Evolutionary conservation across 2,797 vertebrate genomes (phyloP), one percentile per base, ranked within the genome.

Genomic region (Lemur catta): DNA sequence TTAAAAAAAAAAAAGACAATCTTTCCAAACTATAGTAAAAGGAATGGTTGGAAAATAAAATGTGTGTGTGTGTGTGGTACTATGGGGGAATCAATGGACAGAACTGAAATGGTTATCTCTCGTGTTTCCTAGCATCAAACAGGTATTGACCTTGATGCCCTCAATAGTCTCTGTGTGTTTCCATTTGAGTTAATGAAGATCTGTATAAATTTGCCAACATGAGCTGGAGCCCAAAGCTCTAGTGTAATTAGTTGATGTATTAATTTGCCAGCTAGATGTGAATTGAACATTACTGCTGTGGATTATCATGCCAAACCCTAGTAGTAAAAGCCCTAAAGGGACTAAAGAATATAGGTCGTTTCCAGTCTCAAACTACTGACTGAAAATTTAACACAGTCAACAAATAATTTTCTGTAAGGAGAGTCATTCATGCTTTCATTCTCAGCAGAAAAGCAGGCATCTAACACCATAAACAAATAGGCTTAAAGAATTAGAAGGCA

Each of bases 231-330:
- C 75, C 88, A 94, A 90, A 96, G 63, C 33, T 28, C 78, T 88
- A 5, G 33, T 55, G 4, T 94, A 96, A 93, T 98, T 89, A 96
- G 94, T 74, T 96, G 87, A 96, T 84, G 2, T 94, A 87, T 93
- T 92, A 95, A 89, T 97, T 89, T 95, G 84, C 88, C 74, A 93
- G n/a, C n/a, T 91, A 89, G 69, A 91, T 1, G 0, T 95, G 85
- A 96, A 95, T 61, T 92, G 84, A 91, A 28, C 89, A 69, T 88
- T 80, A 82, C 17, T 92, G 28, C 48, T 24, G n/a, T 86, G 82
- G 69, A 92, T 91, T 93, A 92, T 79, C 71, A 91, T 76, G 35
- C 65, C 85, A 97, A 93, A 80, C 9, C 35, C 18, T 67, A 76
- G 65, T 15, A 85, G 33, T 63, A 91, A 92, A 94, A 88, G 48